phyloP scores from a whole-genome alignment of 2,888 invertebrate species.

The Lochmaea capreae region DNA sequence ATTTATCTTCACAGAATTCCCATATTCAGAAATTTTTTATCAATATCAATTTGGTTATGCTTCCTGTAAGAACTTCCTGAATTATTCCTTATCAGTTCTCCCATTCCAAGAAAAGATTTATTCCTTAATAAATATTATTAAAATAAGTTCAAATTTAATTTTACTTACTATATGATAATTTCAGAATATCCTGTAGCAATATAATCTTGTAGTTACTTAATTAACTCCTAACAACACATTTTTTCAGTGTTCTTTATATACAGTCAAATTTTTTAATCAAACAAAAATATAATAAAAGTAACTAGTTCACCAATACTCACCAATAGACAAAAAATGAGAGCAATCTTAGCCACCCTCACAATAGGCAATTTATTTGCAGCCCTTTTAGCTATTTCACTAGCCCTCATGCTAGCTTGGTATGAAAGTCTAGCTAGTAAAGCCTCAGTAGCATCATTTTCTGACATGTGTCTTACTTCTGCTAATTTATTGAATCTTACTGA shows the following conservation, averaged over 20 bases:
- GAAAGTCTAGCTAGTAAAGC: slow-evolving; percentile 92
- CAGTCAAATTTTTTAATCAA: no score
- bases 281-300: no score
- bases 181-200: no score
- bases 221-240: no score
- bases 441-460: slow-evolving; percentile 90
- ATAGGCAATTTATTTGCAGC: slow-evolving; percentile 83
- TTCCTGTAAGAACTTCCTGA: slow-evolving; percentile 4
- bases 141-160: background rate
- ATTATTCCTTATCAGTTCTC: background rate
- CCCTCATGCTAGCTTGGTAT: slow-evolving; percentile 91
- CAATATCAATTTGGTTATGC: slow-evolving; percentile 1
- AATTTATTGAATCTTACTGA: slow-evolving; percentile 89
- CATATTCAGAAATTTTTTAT: background rate
- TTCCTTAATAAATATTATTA: background rate
- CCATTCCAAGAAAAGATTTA: background rate
- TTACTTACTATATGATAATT: background rate
- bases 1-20: background rate
- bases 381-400: slow-evolving; percentile 80
- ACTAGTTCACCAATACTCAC: slow-evolving; percentile 68
- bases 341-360: slow-evolving; percentile 82
- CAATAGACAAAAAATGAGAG: slow-evolving; percentile 86
- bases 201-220: no score
- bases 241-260: no score
- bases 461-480: slow-evolving; percentile 90